phyloP scores from a whole-genome alignment of 2,797 vertebrate species.

The Antrozous pallidus region DNA sequence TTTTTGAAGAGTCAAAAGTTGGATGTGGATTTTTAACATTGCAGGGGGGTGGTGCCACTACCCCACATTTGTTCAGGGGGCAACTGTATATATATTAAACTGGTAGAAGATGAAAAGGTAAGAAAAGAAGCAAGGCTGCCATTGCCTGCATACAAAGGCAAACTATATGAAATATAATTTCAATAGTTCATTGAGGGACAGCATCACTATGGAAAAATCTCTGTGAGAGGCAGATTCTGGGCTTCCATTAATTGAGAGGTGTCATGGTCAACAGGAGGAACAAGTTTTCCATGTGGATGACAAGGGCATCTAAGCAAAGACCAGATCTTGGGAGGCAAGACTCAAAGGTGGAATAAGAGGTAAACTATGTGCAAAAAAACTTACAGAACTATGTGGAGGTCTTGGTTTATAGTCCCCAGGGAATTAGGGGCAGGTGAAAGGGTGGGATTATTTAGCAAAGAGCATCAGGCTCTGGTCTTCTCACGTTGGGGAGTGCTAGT shows the following conservation, averaged over 20 bases:
- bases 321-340: neutral
- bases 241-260: neutral
- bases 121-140: neutral
- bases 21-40: neutral
- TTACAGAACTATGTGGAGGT: accelerated
- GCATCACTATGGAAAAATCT: neutral
- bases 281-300: neutral
- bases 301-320: neutral
- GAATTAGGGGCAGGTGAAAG: neutral
- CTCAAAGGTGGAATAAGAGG: too few relatives aligned
- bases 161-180: neutral
- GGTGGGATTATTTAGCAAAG: neutral
- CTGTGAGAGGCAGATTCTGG: neutral
- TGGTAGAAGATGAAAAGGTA: neutral
- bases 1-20: neutral
- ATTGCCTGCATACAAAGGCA: accelerated
- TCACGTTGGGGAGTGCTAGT: accelerated
- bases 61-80: neutral
- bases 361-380: neutral
- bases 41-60: neutral
- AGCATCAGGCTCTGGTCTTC: neutral
- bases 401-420: accelerated
- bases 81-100: neutral
- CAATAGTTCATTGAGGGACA: neutral
- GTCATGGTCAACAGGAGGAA: neutral